Percentiles rank a stretch among this genome's conserved stretches.
phyloP scores from a whole-genome alignment of 2,797 vertebrate species.

The Dipus sagitta region DNA sequence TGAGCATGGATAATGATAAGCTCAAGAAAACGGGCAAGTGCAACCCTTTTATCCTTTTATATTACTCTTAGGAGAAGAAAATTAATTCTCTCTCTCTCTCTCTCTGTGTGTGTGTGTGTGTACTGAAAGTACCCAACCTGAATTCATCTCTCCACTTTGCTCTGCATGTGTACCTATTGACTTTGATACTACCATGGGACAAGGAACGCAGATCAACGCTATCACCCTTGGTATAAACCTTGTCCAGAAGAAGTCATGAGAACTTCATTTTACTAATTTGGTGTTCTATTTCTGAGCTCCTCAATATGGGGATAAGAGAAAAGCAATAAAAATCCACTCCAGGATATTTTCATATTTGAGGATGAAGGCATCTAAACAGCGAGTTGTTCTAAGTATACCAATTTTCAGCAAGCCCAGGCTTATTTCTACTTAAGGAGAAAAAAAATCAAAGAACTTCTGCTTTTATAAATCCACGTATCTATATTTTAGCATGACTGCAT shows the following conservation, averaged over 20 bases:
- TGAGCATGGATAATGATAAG: neutral
- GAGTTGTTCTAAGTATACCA: conserved; percentile 57
- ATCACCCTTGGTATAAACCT: neutral
- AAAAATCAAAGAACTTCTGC: conserved; percentile 4
- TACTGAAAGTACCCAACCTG: neutral
- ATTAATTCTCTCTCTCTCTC: neutral
- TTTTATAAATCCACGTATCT: conserved; percentile 55
- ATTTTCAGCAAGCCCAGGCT: conserved; percentile 28
- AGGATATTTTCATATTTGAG: conserved; percentile 47
- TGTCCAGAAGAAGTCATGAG: neutral
- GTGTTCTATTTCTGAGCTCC: neutral
- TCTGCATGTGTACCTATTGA: neutral
- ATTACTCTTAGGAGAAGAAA: conserved; percentile 16
- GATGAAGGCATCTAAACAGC: neutral
- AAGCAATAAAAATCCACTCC: conserved; percentile 23
- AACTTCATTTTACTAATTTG: neutral
- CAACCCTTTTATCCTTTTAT: neutral
- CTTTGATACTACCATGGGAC: neutral
- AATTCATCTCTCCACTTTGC: neutral
- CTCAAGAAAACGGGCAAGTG: neutral
- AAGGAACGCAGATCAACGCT: neutral
- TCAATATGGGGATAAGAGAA: neutral
- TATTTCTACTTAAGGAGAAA: conserved; percentile 44
- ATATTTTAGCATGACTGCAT: conserved; percentile 63
- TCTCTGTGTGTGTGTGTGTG: too few species aligned